A percentile compares a stretch with the other conserved stretches of the same genome.
These are phyloP conservation scores for Istiophorus platypterus DNA, from an alignment of 2,113 vertebrate species.

Conservation along the genomic window DNA sequence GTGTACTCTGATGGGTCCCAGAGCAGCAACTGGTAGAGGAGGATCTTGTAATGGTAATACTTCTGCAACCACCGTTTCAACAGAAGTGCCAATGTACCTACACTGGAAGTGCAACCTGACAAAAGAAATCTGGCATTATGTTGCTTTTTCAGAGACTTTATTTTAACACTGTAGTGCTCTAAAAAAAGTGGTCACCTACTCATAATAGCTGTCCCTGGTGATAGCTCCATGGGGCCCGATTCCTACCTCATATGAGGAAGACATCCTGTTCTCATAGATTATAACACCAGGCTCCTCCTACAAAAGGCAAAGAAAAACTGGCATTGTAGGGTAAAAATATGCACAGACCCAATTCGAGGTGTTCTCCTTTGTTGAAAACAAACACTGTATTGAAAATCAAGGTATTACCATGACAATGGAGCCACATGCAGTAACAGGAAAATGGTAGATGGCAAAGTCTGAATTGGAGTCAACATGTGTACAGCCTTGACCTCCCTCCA, in stretches of 20 bases:
- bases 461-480: slow-evolving; percentile 64
- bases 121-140: slow-evolving; percentile 9
- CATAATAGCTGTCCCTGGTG: slow-evolving; percentile 77
- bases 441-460: slow-evolving; percentile 77
- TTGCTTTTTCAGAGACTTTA: neutral
- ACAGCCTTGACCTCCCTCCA: slow-evolving; percentile 53
- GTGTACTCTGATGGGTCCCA: slow-evolving; percentile 71
- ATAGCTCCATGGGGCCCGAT: slow-evolving; percentile 68
- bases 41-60: neutral
- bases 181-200: slow-evolving; percentile 69
- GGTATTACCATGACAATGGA: slow-evolving; percentile 67
- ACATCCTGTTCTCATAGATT: slow-evolving; percentile 81
- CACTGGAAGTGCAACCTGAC: slow-evolving; percentile 75
- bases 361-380: neutral
- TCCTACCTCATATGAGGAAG: slow-evolving; percentile 63
- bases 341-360: neutral
- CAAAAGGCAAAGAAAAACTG: neutral
- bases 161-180: neutral
- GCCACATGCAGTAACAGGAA: slow-evolving; percentile 77
- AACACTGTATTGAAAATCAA: neutral
- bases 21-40: slow-evolving; percentile 47
- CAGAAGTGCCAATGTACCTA: slow-evolving; percentile 59
- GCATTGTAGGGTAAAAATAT: neutral
- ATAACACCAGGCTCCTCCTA: slow-evolving; percentile 75
- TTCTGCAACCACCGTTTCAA: slow-evolving; percentile 67